phyloP scores from a whole-genome alignment of 2,113 vertebrate genomes.

The Onychorhynchus coronatus region DNA sequence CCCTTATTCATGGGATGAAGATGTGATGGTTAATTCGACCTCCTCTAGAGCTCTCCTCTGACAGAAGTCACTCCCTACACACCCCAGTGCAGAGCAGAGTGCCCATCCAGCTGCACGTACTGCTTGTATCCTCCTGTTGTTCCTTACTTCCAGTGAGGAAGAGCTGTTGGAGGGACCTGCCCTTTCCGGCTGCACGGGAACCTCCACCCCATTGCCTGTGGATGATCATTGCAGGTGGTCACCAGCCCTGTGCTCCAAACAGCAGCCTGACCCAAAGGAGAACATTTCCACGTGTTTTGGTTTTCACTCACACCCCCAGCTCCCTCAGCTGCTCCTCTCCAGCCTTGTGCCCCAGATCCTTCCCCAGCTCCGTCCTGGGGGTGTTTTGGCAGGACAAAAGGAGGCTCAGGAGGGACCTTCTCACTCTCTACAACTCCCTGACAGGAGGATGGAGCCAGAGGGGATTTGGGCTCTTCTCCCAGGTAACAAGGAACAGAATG shows the following conservation, averaged over 20 bases:
- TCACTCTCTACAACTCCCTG: not conserved
- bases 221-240: not conserved
- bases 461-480: not conserved
- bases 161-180: not conserved
- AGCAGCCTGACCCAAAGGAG: not conserved
- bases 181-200: not conserved
- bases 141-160: not conserved
- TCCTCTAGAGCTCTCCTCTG: not conserved
- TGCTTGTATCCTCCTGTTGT: not conserved
- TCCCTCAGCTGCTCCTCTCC: not conserved
- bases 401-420: not conserved
- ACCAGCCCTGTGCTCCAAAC: not conserved
- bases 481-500: not conserved
- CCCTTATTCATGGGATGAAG: not conserved
- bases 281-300: not conserved
- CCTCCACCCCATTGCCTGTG: not conserved
- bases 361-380: not conserved
- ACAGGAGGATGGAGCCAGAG: not conserved
- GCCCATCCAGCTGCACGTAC: not conserved
- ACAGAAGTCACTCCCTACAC: not conserved
- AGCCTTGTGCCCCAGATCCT: not conserved
- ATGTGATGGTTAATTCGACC: not conserved
- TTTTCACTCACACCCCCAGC: not conserved
- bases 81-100: accelerated
- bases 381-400: not conserved